These are phyloP conservation scores for Glareola pratincola DNA, from an alignment of 2,113 vertebrate genomes.

Conservation along the genomic window DNA sequence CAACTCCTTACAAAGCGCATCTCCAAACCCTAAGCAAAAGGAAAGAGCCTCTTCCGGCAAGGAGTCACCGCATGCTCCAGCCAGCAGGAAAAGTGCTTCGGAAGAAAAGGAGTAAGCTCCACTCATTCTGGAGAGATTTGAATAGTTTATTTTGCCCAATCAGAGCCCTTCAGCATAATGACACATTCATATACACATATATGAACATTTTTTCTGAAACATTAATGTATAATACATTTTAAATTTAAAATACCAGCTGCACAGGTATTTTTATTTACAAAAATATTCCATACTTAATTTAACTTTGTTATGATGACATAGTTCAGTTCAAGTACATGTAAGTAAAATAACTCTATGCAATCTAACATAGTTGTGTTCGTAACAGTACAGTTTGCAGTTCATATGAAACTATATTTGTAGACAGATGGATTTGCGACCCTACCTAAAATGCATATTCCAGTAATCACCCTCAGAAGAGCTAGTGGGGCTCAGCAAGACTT, in stretches of 20 bases:
- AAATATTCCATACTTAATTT: slow-evolving; percentile 81
- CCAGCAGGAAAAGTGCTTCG: neutral
- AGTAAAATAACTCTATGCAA: slow-evolving; percentile 78
- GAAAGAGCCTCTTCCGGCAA: neutral
- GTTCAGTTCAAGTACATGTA: slow-evolving; percentile 77
- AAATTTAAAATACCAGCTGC: slow-evolving; percentile 79
- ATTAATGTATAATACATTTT: slow-evolving; percentile 79
- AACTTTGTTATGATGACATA: slow-evolving; percentile 74
- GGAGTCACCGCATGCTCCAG: neutral
- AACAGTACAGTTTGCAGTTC: slow-evolving; percentile 69
- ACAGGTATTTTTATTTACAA: slow-evolving; percentile 83
- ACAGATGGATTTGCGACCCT: slow-evolving; percentile 68
- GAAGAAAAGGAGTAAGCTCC: slow-evolving; percentile 31
- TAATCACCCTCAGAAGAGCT: slow-evolving; percentile 72
- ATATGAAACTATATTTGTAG: slow-evolving; percentile 74
- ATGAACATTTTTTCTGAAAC: slow-evolving; percentile 80
- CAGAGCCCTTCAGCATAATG: slow-evolving; percentile 83
- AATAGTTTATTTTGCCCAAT: slow-evolving; percentile 84
- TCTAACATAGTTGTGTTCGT: slow-evolving; percentile 72
- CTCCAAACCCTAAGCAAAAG: neutral
- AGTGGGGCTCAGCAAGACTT: slow-evolving; percentile 72
- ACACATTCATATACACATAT: slow-evolving; percentile 84
- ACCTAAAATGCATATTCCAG: slow-evolving; percentile 76
- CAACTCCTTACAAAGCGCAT: accelerated
- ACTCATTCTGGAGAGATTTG: slow-evolving; percentile 75